Percentiles rank a stretch among this genome's conserved stretches.
Evolutionary conservation across 2,113 vertebrate genomes (phyloP).

Genomic region (Coreoperca whiteheadi): DNA sequence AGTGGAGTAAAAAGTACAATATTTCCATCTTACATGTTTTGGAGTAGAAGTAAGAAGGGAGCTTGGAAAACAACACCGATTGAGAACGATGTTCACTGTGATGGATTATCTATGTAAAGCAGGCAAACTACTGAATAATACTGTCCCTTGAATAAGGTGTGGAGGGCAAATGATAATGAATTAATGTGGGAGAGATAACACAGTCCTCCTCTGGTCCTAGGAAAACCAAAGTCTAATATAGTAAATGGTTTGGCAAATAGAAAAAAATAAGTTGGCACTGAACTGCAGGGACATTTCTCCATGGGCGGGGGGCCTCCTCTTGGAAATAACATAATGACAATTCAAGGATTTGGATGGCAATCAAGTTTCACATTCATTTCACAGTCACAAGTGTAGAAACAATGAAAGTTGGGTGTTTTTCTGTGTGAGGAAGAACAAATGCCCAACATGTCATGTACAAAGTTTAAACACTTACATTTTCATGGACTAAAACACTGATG

Average conservation of each 20-base stretch:
- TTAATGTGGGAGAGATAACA: constrained; percentile 23
- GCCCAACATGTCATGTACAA: not conserved
- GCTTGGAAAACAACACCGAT: constrained; percentile 17
- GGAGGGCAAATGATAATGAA: constrained; percentile 28
- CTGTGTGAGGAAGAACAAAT: not conserved
- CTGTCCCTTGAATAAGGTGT: constrained; percentile 8
- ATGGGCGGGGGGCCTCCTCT: not conserved
- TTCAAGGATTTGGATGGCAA: not conserved
- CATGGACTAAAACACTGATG: not conserved
- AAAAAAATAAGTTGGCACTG: constrained; percentile 8
- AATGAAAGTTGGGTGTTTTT: not conserved
- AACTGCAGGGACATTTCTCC: not conserved
- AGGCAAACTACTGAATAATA: constrained; percentile 13
- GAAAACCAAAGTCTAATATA: constrained; percentile 2
- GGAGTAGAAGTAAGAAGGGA: not conserved
- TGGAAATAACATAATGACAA: not conserved
- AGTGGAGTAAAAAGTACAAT: not conserved
- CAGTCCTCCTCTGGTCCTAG: not conserved
- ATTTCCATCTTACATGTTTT: not conserved
- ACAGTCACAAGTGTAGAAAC: not conserved
- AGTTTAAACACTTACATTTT: too few relatives aligned
- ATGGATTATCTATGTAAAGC: constrained; percentile 32
- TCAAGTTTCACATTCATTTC: not conserved
- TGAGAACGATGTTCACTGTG: constrained; percentile 21
- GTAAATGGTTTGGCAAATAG: constrained; percentile 4